Evolutionary conservation across 2,888 invertebrate species (phyloP), one percentile per base, ranked within the genome.

Genomic region (Asteroscopus sphinx): DNA sequence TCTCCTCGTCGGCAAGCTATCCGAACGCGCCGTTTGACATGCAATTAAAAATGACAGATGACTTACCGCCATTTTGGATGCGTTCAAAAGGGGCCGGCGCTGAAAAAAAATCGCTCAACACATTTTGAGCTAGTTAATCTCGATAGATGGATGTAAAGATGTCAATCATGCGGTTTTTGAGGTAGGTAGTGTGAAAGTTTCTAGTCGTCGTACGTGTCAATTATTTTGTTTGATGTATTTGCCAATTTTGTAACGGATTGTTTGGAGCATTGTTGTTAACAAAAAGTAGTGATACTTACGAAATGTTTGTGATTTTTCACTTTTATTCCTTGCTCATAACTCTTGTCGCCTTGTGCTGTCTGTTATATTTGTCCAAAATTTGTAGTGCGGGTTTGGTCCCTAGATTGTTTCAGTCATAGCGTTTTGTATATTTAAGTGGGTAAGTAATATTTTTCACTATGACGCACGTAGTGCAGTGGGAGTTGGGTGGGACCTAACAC

Each of bases 11-110:
- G 68, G 66, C 72, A 65, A 59, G 41, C 64, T 45, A 46, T 49
- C 59, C 59, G 71, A 73, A 74, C 73, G 73, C 72, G 72, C 81
- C 84, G 82, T 89, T 89, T 91, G 93, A 93, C 93, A 92, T 84
- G 87, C 92, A 93, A 93, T 93, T 93, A 93, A 92, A 93, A 93
- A 92, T 93, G 93, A 93, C 92, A 91, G 92, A 93, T 93, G 92
- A 90, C 80, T 74, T 49, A 75, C 47, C 85, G 91, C 92, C 92
- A 92, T 90, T 81, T 92, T 91, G 89, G 66, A 78, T 68, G 52
- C 58, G 80, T 78, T 89, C 89, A 90, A 92, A 90, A 86, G 75
- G 76, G 72, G 79, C 89, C 88, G 89, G 89, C 81, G 67, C 64
- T 57, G 37, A 54, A 63, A 80, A 88, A 87, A 88, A 87, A 78